Evolutionary conservation across 2,888 invertebrate genomes (phyloP).

Genomic region (Cryptus viduatorius): DNA sequence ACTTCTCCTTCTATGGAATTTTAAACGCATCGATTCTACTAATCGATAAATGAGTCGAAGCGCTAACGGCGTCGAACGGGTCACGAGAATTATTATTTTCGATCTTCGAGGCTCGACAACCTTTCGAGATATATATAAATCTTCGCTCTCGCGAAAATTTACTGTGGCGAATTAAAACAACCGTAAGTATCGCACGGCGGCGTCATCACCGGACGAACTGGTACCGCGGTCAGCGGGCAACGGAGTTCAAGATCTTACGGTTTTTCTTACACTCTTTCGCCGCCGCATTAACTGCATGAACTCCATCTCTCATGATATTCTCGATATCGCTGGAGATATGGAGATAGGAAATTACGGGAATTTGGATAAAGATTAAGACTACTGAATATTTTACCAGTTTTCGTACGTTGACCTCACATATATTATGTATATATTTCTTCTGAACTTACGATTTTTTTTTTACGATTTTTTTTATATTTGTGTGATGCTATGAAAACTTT

Average conservation of each 20-base stretch:
- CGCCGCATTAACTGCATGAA: slow-evolving; percentile 7
- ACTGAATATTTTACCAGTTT: too few relatives aligned
- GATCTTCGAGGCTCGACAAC: slow-evolving; percentile 25
- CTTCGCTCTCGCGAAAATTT: slow-evolving; percentile 25
- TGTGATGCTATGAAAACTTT: too few relatives aligned
- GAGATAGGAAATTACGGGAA: too few relatives aligned
- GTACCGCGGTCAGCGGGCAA: slow-evolving; percentile 43
- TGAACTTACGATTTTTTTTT: too few relatives aligned
- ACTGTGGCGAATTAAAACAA: slow-evolving; percentile 58
- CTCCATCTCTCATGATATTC: background rate
- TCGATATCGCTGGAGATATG: too few relatives aligned
- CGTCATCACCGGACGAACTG: slow-evolving; percentile 51
- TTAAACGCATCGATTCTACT: slow-evolving; percentile 56
- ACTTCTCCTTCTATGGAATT: slow-evolving; percentile 66
- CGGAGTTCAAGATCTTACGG: slow-evolving; percentile 40
- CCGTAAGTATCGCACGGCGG: slow-evolving; percentile 57
- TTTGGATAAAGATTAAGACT: too few relatives aligned
- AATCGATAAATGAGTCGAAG: slow-evolving; percentile 43
- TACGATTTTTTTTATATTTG: too few relatives aligned
- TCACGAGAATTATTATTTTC: slow-evolving; percentile 33
- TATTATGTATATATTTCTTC: too few relatives aligned
- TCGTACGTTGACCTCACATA: too few relatives aligned
- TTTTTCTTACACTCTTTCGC: slow-evolving; percentile 55
- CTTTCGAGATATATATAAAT: slow-evolving; percentile 38
- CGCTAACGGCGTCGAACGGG: slow-evolving; percentile 9